Conservation (phyloP, 2,113 vertebrate species). For the Anhinga rufa region DNA sequence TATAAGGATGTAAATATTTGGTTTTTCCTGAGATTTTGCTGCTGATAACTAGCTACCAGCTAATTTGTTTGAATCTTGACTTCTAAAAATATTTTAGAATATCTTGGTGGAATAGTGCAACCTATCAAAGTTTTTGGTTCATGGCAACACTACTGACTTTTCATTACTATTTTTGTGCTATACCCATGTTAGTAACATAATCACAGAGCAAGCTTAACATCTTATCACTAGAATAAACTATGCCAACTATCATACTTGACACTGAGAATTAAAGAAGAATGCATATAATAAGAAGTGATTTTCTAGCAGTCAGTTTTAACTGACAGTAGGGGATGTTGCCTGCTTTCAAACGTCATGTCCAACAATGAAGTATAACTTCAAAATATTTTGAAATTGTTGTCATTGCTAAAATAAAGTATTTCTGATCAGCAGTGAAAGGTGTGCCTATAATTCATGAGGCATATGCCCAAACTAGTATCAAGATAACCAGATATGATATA, state of each 20-base stretch:
- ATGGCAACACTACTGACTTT: background rate
- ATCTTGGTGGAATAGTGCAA: background rate
- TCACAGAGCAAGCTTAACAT: background rate
- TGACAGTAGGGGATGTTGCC: background rate
- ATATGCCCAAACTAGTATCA: background rate
- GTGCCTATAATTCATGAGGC: background rate
- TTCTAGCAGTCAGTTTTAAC: background rate
- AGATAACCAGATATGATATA: background rate
- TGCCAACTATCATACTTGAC: background rate
- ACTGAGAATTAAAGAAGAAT: background rate
- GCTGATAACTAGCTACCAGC: conserved; percentile 40
- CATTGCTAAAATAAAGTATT: background rate
- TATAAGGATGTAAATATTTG: conserved; percentile 56
- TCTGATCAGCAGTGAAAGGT: background rate
- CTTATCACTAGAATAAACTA: background rate
- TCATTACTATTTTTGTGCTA: background rate
- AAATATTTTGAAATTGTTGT: background rate
- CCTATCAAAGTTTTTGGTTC: background rate
- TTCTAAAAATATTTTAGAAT: conserved; percentile 47
- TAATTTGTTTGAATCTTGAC: conserved; percentile 52
- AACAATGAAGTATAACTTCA: background rate
- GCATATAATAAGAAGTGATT: background rate
- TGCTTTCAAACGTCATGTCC: background rate
- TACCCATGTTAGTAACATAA: background rate
- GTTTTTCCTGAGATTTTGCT: conserved; percentile 50